Evolutionary conservation across 2,888 invertebrate species (phyloP), one percentile per base, ranked within the genome.

Genomic region (Drosophila paramelanica): DNA sequence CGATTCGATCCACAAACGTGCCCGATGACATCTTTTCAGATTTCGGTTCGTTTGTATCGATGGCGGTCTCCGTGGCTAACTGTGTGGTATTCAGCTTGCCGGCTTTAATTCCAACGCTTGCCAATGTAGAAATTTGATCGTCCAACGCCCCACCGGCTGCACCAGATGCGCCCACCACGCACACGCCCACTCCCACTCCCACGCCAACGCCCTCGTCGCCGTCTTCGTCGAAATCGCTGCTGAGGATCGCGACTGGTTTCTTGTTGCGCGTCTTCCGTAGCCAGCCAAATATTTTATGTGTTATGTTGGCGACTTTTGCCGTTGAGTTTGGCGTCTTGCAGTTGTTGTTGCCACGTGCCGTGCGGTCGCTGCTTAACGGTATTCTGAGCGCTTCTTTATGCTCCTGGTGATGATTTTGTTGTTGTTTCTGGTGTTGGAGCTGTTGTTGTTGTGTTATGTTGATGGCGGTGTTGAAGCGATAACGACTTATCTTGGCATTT

Each of bases 1-100:
- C 99, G 94, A 99, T 99, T 94, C 98, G 97, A 95, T 99, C 99
- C 94, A 98, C 98, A 95, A 98, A 97, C 93, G 97, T 96, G 94
- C 95, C 96, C 94, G 96, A 95, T 95, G 93, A 93, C 93, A 93
- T 93, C 88, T 90, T 92, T 88, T 90, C 88, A 84, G 89, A 86
- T 89, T 89, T 90, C 84, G 89, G 87, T 81, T 86, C 85, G 88
- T 88, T 88, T 82, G 83, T 67, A 86, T 84, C 83, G 88, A 78
- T 84, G 80, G 83, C 88, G 80, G 75, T 88, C 83, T 88, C 89
- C 85, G 89, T 87, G 87, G 87, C 85, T 87, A 87, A 73, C 89
- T 87, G 81, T 88, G 78, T 81, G 85, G 87, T 87, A 88, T 87
- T 85, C 84, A 84, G 83, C 86, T 84, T 84, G 83, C 86, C 83